phyloP scores from a whole-genome alignment of 2,113 vertebrate genomes.

The Garra rufa region DNA sequence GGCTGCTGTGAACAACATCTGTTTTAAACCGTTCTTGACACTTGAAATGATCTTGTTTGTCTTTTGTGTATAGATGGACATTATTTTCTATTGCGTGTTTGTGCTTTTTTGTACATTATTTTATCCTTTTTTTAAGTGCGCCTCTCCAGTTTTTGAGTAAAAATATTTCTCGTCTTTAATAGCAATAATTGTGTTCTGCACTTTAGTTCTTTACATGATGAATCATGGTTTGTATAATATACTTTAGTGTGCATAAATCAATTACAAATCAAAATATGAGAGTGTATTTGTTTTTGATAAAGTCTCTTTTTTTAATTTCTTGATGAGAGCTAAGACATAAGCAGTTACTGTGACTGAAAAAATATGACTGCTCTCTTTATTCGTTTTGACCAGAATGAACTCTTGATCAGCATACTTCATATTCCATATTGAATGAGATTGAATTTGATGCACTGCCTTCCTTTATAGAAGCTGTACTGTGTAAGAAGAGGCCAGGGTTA shows the following conservation, averaged over 20 bases:
- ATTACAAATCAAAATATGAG: not conserved
- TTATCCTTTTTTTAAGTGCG: not conserved
- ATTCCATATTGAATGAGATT: not conserved
- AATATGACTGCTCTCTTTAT: conserved; percentile 4
- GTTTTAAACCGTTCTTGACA: not conserved
- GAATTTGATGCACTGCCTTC: not conserved
- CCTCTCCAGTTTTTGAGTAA: not conserved
- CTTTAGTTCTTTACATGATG: not conserved
- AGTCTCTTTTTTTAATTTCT: not conserved
- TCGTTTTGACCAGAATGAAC: not conserved
- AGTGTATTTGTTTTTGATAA: not conserved
- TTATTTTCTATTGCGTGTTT: not conserved
- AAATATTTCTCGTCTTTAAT: not conserved
- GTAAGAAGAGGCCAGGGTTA: not conserved
- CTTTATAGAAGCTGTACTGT: not conserved
- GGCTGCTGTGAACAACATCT: not conserved
- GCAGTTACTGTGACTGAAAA: not conserved
- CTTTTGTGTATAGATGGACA: not conserved
- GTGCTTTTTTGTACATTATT: not conserved
- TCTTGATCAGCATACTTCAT: conserved; percentile 4
- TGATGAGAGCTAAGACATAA: not conserved
- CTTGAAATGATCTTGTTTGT: not conserved
- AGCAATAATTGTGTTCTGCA: not conserved
- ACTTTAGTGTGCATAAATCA: not conserved
- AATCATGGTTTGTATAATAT: not conserved